Percentiles rank a stretch among this genome's conserved stretches.
These are phyloP conservation scores for Patella caerulea DNA, from an alignment of 2,888 invertebrate genomes.

Conservation along the genomic window DNA sequence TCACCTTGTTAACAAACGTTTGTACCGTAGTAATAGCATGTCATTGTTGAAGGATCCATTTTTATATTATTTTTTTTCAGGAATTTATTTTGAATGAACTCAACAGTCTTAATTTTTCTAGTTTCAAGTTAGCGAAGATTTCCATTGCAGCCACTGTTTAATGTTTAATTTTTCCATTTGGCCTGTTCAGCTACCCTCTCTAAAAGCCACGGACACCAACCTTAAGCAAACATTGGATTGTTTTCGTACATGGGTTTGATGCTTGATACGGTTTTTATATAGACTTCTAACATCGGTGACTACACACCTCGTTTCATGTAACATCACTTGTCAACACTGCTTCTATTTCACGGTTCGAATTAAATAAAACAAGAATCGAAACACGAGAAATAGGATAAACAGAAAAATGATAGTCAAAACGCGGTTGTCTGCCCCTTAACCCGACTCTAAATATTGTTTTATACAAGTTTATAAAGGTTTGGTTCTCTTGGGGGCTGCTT, in stretches of 20 bases:
- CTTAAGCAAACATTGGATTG: background rate
- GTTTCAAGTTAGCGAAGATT: too few species aligned
- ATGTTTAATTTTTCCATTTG: too few species aligned
- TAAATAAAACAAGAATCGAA: background rate
- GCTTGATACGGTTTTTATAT: background rate
- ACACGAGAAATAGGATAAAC: background rate
- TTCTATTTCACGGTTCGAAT: background rate
- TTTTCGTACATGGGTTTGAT: background rate
- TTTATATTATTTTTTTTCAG: too few species aligned
- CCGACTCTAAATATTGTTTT: background rate
- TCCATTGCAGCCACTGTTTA: too few species aligned
- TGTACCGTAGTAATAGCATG: too few species aligned
- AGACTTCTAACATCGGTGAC: background rate
- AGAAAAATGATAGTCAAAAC: background rate
- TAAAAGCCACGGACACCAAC: too few species aligned
- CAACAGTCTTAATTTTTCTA: too few species aligned
- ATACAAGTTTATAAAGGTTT: background rate
- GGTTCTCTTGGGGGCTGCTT: background rate
- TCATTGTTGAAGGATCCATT: too few species aligned
- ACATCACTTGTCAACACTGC: slow-evolving; percentile 1
- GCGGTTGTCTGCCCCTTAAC: background rate
- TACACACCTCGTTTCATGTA: slow-evolving; percentile 1
- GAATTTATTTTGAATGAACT: too few species aligned
- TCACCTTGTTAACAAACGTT: too few species aligned
- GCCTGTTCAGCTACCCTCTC: too few species aligned